A percentile compares a stretch with the other conserved stretches of the same genome.
These are phyloP conservation scores for Anticlea derivata DNA, from an alignment of 2,888 invertebrate genomes.

Conservation along the genomic window DNA sequence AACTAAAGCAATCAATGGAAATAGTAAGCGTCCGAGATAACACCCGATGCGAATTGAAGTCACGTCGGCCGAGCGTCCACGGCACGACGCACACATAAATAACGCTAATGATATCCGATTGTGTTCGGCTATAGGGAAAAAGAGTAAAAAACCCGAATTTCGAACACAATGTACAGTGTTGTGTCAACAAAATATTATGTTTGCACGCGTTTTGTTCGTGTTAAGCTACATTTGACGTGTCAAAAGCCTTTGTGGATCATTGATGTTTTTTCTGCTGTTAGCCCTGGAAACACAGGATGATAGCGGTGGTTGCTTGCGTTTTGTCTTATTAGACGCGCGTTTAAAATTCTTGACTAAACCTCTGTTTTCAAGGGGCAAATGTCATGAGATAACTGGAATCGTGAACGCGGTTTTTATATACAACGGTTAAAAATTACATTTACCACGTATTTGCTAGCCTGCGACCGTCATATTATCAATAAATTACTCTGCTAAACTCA, in stretches of 20 bases:
- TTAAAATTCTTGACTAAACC: too few species aligned
- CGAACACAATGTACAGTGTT: slow-evolving; percentile 30
- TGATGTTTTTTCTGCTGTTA: slow-evolving; percentile 13
- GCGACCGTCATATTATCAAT: too few species aligned
- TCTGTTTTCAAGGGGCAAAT: too few species aligned
- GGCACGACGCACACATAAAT: slow-evolving; percentile 73
- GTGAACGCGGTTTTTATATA: too few species aligned
- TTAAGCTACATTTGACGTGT: slow-evolving; percentile 28
- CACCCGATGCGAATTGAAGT: slow-evolving; percentile 57
- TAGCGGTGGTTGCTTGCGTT: too few species aligned
- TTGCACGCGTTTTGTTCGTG: slow-evolving; percentile 35
- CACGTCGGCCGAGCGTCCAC: slow-evolving; percentile 61
- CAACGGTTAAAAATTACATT: too few species aligned
- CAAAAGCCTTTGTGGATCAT: slow-evolving; percentile 21
- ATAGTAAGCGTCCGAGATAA: slow-evolving; percentile 53
- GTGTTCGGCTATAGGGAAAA: slow-evolving; percentile 57
- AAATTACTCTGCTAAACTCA: too few species aligned
- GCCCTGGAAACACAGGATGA: neutral
- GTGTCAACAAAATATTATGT: slow-evolving; percentile 39
- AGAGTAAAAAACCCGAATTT: slow-evolving; percentile 22
- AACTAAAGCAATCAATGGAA: slow-evolving; percentile 50
- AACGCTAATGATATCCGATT: slow-evolving; percentile 78
- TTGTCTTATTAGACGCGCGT: neutral
- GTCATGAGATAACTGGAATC: too few species aligned
- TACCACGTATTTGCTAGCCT: too few species aligned